A percentile compares a stretch with the other conserved stretches of the same genome.
Evolutionary conservation across 2,888 invertebrate species (phyloP).

Genomic region (Lycaena phlaeas): DNA sequence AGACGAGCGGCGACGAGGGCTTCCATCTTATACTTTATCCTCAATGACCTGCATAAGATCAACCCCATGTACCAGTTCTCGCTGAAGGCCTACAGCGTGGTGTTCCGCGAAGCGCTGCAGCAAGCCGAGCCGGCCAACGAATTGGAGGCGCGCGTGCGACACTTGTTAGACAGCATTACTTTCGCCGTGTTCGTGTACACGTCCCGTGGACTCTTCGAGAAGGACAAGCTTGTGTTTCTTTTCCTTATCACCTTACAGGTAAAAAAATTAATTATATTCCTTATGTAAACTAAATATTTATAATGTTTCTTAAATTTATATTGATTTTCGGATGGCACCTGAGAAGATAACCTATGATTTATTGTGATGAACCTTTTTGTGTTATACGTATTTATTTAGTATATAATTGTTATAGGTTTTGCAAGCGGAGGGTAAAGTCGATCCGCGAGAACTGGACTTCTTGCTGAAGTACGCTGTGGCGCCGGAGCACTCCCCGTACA

Average conservation of each 20-base stretch:
- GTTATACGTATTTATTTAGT: too few species aligned
- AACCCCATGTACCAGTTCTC: constrained; percentile 98
- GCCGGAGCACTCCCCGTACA: constrained; percentile 82
- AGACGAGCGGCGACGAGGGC: constrained; percentile 88
- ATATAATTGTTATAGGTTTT: too few species aligned
- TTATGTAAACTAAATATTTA: too few species aligned
- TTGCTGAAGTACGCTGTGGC: constrained; percentile 87
- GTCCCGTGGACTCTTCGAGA: constrained; percentile 90
- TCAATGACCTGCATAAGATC: constrained; percentile 93
- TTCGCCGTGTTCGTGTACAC: constrained; percentile 91
- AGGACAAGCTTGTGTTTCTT: constrained; percentile 91
- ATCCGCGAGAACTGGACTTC: constrained; percentile 86
- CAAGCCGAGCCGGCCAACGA: constrained; percentile 79
- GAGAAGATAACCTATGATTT: too few species aligned
- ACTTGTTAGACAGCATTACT: constrained; percentile 90
- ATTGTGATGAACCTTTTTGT: background rate
- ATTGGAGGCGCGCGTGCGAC: constrained; percentile 79
- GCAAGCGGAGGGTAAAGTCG: constrained; percentile 76
- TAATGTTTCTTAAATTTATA: too few species aligned
- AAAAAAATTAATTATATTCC: background rate
- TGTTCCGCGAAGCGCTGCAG: constrained; percentile 88
- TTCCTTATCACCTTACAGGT: constrained; percentile 90
- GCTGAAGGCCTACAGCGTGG: constrained; percentile 92
- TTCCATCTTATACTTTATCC: constrained; percentile 92
- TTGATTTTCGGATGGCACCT: too few species aligned